Evolutionary conservation across 2,888 invertebrate species (phyloP), one percentile per base, ranked within the genome.

Genomic region (Nomada fabriciana): DNA sequence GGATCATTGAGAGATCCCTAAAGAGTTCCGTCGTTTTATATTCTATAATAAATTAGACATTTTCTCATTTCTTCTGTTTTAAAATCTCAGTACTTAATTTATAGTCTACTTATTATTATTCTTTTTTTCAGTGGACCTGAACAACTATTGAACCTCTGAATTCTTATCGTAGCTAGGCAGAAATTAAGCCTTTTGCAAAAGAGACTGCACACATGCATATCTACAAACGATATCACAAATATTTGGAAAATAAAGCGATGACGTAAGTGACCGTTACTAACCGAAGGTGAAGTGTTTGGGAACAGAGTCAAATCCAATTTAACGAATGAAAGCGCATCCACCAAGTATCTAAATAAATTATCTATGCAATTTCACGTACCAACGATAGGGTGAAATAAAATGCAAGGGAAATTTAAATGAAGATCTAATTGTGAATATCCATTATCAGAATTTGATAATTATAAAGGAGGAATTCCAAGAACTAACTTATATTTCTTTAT

Each of bases 201-300:
- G 20, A 42, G 47, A 68, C 47, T 57, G 20, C 25, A 55, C 15
- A 18, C 52, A 50, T 43, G 20, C 57, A 29, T 42, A 53, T 59
- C 36, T 43, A 36, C 29, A 43, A 52, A 36, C n/a, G 64, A 73
- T 64, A 80, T 63, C 59, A 50, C 47, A 59, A 73, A 73, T 73
- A 69, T 73, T 64, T 73, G 50, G 63, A 57, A 80, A 73, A 80
- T 64, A 68, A 68, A 11, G 59, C 79, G 63, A 13, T 73, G 68
- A 73, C 63, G 64, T 60, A 69, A 63, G 53, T 47, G 25, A 42
- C 36, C 52, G 55, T 80, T 68, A 23, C 59, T 55, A 65, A 68
- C 0, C 63, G n/a, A 52, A 68, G 63, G 42, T 63, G 55, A 68
- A 63, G 25, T 72, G 72, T 72, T 79, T 69, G 53, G 52, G 42